Evolutionary conservation across 2,888 invertebrate genomes (phyloP), one percentile per base, ranked within the genome.

Genomic region (Torymus aiolomorphi): DNA sequence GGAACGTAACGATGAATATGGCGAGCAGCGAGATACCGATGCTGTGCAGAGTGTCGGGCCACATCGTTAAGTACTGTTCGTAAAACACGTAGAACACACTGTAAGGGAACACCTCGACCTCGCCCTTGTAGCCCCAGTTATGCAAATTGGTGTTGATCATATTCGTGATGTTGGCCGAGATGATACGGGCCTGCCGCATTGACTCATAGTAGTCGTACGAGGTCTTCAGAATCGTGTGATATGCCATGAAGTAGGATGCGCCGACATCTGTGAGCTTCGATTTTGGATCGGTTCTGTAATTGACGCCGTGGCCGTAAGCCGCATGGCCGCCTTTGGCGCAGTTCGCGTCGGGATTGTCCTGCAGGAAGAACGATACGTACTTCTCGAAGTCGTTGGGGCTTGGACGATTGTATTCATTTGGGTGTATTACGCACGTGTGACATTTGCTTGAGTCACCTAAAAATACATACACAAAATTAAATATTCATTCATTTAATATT

Each of bases 71-170:
- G 91, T 99, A 99, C 91, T 99, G 99, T 90, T 99, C 99, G 90
- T 99, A 99, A 92, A 97, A 99, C 42, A 99, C 98, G 90, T 99
- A 99, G 92, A 98, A 98, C 71, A 98, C 94, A 0, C 96, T 98
- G 92, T 99, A 97, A 0, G 96, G 96, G 89, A 96, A 96, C 82
- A 97, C 96, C 89, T 94, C 94, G 42, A 95, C 92, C 0, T 91
- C 91, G 0, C 86, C 84, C 59, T 89, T 91, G n/a, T 85, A 81
- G 2, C 92, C 93, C 31, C 89, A 87, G 1, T 90, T 91, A 73
- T 90, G 91, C 0, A 94, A 88, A 82, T 94, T 93, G 0, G 89
- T 89, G 86, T 94, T 94, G 16, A 98, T 91, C 84, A 95, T 96
- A 51, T 93, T 91, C 0, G 97, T 96, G 20, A 99, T 94, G 88